phyloP scores from a whole-genome alignment of 1,140 invertebrate species.

The Bradysia coprophila region DNA sequence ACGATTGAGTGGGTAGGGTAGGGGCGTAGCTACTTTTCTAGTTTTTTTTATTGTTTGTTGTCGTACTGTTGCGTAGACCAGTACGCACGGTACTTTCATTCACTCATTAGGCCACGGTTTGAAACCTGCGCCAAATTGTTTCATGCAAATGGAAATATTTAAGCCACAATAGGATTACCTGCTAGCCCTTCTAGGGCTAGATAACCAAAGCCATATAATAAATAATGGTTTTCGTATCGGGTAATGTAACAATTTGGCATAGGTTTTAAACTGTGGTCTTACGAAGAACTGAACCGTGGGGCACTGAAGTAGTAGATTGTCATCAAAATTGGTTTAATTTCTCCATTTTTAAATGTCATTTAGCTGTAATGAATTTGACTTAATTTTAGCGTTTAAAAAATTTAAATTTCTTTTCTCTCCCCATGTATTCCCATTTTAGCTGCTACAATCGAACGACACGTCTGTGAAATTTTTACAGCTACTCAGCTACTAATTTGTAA shows the following conservation, averaged over 20 bases:
- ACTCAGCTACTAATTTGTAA: too few relatives aligned
- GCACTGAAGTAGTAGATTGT: too few relatives aligned
- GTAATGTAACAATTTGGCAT: too few relatives aligned
- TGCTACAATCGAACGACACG: constrained; percentile 3
- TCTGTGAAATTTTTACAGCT: constrained; percentile 1
- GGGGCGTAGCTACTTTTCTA: not conserved
- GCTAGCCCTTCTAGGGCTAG: not conserved
- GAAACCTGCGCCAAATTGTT: too few relatives aligned
- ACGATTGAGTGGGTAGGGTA: not conserved
- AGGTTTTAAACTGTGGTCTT: too few relatives aligned
- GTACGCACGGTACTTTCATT: not conserved
- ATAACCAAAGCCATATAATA: not conserved
- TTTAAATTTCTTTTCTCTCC: not conserved
- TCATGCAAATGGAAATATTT: not conserved
- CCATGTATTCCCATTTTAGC: constrained; percentile 1
- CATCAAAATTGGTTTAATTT: too few relatives aligned
- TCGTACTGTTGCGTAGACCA: not conserved
- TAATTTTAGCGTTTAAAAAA: not conserved
- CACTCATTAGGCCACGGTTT: too few relatives aligned
- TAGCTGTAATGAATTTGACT: too few relatives aligned
- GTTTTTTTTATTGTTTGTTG: not conserved
- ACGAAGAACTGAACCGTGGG: too few relatives aligned
- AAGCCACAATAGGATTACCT: not conserved
- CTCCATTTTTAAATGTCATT: not conserved
- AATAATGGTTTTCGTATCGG: too few relatives aligned